Conservation (phyloP, 1,140 invertebrate genomes). For the Ditylenchus dipsaci region DNA sequence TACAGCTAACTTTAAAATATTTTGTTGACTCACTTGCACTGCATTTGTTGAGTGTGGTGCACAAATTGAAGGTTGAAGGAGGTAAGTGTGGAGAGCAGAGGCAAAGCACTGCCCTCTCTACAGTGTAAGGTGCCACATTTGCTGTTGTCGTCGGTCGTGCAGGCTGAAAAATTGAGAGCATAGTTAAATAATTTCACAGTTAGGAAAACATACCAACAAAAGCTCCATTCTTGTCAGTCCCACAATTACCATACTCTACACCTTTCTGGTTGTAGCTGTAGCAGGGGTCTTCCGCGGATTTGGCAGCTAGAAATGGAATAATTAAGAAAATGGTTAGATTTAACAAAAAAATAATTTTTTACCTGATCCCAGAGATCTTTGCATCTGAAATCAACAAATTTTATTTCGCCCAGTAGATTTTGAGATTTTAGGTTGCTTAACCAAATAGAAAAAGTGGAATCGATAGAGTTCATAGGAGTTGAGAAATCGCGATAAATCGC, state of each 20-base stretch:
- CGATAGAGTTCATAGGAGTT: too few species aligned
- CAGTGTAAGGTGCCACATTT: slow-evolving; percentile 52
- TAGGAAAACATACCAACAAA: slow-evolving; percentile 16
- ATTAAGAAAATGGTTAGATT: slow-evolving; percentile 14
- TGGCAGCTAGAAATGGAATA: slow-evolving; percentile 28
- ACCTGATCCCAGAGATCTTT: slow-evolving; percentile 48
- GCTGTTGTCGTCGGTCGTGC: slow-evolving; percentile 41
- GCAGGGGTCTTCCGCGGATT: slow-evolving; percentile 43
- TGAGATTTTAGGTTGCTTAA: too few species aligned
- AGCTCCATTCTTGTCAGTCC: slow-evolving; percentile 34
- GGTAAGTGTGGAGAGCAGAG: slow-evolving; percentile 32
- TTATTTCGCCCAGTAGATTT: too few species aligned
- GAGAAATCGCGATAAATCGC: too few species aligned
- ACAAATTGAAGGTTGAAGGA: slow-evolving; percentile 56
- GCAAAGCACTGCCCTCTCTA: slow-evolving; percentile 33
- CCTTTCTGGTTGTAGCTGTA: slow-evolving; percentile 53
- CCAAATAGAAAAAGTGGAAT: too few species aligned
- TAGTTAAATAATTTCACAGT: too few species aligned
- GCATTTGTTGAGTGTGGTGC: slow-evolving; percentile 44
- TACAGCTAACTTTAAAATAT: slow-evolving; percentile 7
- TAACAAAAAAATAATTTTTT: slow-evolving; percentile 4
- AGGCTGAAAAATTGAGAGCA: slow-evolving; percentile 12
- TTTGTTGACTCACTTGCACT: slow-evolving; percentile 47
- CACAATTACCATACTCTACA: slow-evolving; percentile 56
- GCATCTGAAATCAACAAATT: slow-evolving; percentile 30